Evolutionary conservation across 2,113 vertebrate species (phyloP).

Genomic region (Pteronura brasiliensis): DNA sequence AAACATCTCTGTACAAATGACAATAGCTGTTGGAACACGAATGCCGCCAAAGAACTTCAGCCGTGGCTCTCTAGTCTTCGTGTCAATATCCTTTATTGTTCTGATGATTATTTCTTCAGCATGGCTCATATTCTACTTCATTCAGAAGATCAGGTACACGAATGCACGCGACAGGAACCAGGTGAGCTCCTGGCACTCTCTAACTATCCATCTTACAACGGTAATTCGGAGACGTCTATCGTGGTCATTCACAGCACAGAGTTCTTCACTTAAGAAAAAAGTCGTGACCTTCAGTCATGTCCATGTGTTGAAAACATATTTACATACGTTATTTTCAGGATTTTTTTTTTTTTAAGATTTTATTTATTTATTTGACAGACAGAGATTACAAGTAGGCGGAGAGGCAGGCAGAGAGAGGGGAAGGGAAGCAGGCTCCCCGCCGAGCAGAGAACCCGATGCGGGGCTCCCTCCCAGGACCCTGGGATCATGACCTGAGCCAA

Average conservation of each 20-base stretch:
- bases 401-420: too few species aligned
- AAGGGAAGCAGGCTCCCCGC: too few species aligned
- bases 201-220: background rate
- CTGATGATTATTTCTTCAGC: constrained; percentile 98
- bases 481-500: too few species aligned
- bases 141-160: constrained; percentile 97
- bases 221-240: background rate
- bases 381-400: too few species aligned
- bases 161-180: constrained; percentile 94
- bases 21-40: constrained; percentile 91
- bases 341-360: background rate
- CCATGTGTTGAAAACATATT: background rate
- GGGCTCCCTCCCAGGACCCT: too few species aligned
- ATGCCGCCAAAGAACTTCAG: constrained; percentile 91
- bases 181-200: constrained; percentile 81
- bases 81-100: constrained; percentile 98
- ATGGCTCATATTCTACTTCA: constrained; percentile 99
- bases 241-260: background rate
- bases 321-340: background rate
- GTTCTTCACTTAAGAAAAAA: background rate
- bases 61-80: constrained; percentile 95
- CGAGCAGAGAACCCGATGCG: too few species aligned
- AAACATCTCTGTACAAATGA: constrained; percentile 94
- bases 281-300: background rate
- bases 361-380: too few species aligned